phyloP scores from a whole-genome alignment of 2,888 invertebrate genomes.

The Oeneis ivallda region DNA sequence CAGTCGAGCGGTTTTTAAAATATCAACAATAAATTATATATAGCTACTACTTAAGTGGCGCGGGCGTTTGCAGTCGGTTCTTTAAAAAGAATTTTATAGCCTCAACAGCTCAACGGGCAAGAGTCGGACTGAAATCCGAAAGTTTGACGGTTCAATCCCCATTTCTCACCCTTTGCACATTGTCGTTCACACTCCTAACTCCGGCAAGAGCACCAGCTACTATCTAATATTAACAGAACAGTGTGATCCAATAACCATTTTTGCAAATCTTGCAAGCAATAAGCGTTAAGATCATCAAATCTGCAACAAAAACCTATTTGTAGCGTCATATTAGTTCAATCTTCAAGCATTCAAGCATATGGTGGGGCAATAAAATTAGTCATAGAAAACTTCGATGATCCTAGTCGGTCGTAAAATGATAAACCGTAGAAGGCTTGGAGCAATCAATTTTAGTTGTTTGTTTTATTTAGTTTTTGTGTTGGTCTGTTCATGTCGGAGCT shows the following conservation, averaged over 20 bases:
- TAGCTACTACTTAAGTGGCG: too few relatives aligned
- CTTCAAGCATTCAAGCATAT: conserved; percentile 29
- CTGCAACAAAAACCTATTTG: neutral
- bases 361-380: conserved; percentile 35
- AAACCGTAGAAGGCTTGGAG: conserved; percentile 38
- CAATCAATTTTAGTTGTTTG: conserved; percentile 47
- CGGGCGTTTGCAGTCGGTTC: too few relatives aligned
- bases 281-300: neutral
- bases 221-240: too few relatives aligned
- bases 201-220: too few relatives aligned
- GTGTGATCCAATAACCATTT: neutral
- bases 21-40: too few relatives aligned
- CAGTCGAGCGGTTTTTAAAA: too few relatives aligned
- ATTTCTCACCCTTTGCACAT: too few relatives aligned
- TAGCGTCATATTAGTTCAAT: neutral
- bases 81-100: too few relatives aligned
- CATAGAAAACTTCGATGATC: conserved; percentile 39
- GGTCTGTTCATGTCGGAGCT: conserved; percentile 26
- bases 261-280: neutral
- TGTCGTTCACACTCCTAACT: too few relatives aligned
- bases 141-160: too few relatives aligned
- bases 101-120: too few relatives aligned
- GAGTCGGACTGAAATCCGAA: too few relatives aligned
- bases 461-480: conserved; percentile 46
- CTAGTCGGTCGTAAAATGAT: conserved; percentile 40